A percentile compares a stretch with the other conserved stretches of the same genome.
These are phyloP conservation scores for Apamea crenata DNA, from an alignment of 2,888 invertebrate species.

Conservation along the genomic window DNA sequence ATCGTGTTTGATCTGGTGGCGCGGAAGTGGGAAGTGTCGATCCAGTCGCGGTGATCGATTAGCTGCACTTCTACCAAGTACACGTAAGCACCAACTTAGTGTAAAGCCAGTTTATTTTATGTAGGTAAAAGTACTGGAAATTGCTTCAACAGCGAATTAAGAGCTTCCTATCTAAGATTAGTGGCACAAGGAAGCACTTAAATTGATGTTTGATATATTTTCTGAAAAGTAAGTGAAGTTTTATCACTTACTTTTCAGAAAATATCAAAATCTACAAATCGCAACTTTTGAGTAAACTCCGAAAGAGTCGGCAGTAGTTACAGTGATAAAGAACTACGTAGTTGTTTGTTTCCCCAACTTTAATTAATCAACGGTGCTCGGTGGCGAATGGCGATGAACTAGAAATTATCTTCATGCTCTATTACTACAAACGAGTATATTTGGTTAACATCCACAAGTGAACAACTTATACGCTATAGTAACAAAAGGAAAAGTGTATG, in stretches of 20 bases:
- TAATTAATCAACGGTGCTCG: slow-evolving; percentile 33
- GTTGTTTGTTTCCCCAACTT: slow-evolving; percentile 4
- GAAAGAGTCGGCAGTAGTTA: neutral
- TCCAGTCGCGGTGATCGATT: slow-evolving; percentile 48
- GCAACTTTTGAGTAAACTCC: neutral
- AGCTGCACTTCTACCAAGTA: slow-evolving; percentile 34
- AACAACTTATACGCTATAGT: slow-evolving; percentile 14
- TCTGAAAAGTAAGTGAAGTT: too few species aligned
- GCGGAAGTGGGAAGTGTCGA: slow-evolving; percentile 62
- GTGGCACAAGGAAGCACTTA: slow-evolving; percentile 7
- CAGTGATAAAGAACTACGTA: neutral
- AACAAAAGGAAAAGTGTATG: slow-evolving; percentile 40
- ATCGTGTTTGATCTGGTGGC: slow-evolving; percentile 41
- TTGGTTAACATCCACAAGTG: slow-evolving; percentile 25
- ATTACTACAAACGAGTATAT: slow-evolving; percentile 40
- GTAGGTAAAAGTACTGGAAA: slow-evolving; percentile 5
- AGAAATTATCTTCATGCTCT: slow-evolving; percentile 47
- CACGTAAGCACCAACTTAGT: slow-evolving; percentile 12
- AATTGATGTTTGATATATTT: neutral
- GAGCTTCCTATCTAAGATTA: slow-evolving; percentile 13
- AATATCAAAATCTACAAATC: neutral
- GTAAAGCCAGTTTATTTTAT: slow-evolving; percentile 16
- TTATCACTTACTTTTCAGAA: neutral
- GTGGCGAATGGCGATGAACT: slow-evolving; percentile 23
- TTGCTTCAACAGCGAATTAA: slow-evolving; percentile 8